Evolutionary conservation across 1,140 invertebrate species (phyloP).

Genomic region (Stratiolaelaps scimitus): DNA sequence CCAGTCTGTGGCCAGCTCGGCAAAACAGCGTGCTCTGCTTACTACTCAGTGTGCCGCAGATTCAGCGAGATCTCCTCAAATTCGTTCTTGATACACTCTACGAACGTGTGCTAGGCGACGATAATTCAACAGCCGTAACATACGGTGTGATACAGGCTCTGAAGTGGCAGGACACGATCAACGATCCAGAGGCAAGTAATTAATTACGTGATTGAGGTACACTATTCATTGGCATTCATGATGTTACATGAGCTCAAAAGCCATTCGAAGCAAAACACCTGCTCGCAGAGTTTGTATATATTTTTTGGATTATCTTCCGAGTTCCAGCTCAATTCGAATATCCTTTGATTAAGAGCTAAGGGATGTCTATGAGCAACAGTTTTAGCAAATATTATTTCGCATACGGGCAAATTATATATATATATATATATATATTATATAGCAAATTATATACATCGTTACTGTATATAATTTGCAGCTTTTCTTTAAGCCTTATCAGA

Average conservation of each 20-base stretch:
- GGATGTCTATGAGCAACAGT: too few relatives aligned
- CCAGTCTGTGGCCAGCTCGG: background rate
- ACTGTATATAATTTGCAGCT: too few relatives aligned
- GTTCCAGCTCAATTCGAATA: background rate
- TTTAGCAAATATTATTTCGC: too few relatives aligned
- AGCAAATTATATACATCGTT: too few relatives aligned
- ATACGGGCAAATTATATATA: too few relatives aligned
- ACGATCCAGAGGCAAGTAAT: background rate
- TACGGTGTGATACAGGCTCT: constrained; percentile 8
- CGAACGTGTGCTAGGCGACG: background rate
- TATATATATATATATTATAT: too few relatives aligned
- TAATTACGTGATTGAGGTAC: background rate
- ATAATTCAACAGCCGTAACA: background rate
- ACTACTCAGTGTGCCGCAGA: background rate
- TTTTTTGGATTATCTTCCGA: background rate
- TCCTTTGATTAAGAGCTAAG: too few relatives aligned
- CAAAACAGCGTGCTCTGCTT: constrained; percentile 25
- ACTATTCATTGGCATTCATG: too few relatives aligned
- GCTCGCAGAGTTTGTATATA: too few relatives aligned
- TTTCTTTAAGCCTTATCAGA: too few relatives aligned
- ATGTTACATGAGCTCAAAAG: too few relatives aligned
- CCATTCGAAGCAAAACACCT: too few relatives aligned
- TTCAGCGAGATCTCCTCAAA: constrained; percentile 25
- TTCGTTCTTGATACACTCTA: constrained; percentile 15
- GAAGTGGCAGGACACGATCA: constrained; percentile 19